Conservation (phyloP, 1,140 invertebrate genomes). For the Cheumatopsyche charites region DNA sequence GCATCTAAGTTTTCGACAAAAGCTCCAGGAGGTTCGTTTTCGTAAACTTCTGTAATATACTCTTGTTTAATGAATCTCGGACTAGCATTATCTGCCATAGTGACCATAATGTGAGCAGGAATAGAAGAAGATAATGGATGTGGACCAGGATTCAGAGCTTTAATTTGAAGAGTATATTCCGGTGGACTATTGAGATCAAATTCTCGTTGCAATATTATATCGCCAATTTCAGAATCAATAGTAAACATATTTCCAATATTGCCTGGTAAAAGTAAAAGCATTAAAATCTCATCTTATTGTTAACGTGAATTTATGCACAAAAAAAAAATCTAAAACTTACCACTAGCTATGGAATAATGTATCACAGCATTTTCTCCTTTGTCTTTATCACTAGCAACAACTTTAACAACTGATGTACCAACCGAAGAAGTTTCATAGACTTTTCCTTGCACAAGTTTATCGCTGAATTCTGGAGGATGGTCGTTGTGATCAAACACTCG, state of each 20-base stretch:
- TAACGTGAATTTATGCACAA: not conserved
- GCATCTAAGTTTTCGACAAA: conserved; percentile 80
- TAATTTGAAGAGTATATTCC: conserved; percentile 83
- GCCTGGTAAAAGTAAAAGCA: conserved; percentile 59
- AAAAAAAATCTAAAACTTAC: conserved; percentile 51
- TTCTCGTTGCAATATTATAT: conserved; percentile 74
- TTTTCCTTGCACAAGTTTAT: conserved; percentile 74
- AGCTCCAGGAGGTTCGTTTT: conserved; percentile 80
- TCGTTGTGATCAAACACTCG: conserved; percentile 89
- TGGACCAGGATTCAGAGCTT: conserved; percentile 80
- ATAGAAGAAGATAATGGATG: conserved; percentile 76
- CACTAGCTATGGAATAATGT: conserved; percentile 80
- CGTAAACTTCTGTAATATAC: conserved; percentile 79
- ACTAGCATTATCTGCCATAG: conserved; percentile 87
- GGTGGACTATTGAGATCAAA: conserved; percentile 72
- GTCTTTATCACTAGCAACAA: conserved; percentile 80
- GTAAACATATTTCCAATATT: conserved; percentile 85
- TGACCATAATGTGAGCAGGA: conserved; percentile 84
- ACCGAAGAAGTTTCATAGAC: conserved; percentile 77
- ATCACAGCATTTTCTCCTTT: conserved; percentile 82
- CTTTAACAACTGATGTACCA: conserved; percentile 74
- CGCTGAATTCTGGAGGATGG: conserved; percentile 82
- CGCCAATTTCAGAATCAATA: conserved; percentile 79
- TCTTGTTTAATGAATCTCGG: conserved; percentile 68
- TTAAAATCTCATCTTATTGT: too few species aligned